These are phyloP conservation scores for Euphydryas editha DNA, from an alignment of 2,888 invertebrate genomes.

Conservation along the genomic window DNA sequence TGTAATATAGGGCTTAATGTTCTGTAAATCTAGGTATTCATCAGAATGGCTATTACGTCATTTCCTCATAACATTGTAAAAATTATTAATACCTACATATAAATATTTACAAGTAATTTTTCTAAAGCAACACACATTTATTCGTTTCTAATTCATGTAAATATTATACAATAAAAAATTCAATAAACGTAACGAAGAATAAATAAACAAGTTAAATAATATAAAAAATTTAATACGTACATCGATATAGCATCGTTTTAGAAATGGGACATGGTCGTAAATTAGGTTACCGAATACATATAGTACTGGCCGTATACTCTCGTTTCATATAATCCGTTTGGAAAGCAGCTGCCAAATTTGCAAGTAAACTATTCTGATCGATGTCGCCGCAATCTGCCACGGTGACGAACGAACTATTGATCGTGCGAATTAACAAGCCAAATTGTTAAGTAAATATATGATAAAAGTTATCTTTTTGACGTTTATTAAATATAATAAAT, in stretches of 20 bases:
- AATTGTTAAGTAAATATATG: constrained; percentile 10
- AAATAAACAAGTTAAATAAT: background rate
- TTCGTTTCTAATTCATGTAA: too few species aligned
- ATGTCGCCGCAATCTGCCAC: constrained; percentile 69
- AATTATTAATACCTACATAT: too few species aligned
- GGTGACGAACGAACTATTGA: constrained; percentile 58
- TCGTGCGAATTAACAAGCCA: constrained; percentile 43
- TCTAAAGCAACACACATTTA: too few species aligned
- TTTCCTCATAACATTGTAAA: too few species aligned
- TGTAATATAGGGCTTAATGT: too few species aligned
- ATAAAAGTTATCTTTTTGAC: background rate
- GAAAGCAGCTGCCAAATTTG: constrained; percentile 72
- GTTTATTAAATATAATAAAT: too few species aligned
- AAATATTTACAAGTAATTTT: too few species aligned
- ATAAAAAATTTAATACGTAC: background rate
- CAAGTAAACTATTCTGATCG: constrained; percentile 69
- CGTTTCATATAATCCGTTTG: constrained; percentile 56
- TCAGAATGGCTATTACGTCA: too few species aligned
- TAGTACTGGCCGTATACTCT: constrained; percentile 37
- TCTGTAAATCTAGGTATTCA: too few species aligned
- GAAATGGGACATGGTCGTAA: constrained; percentile 35
- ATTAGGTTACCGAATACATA: constrained; percentile 40
- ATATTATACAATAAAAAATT: too few species aligned
- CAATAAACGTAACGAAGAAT: too few species aligned
- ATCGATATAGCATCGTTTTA: background rate